A percentile compares a stretch with the other conserved stretches of the same genome.
These are phyloP conservation scores for Drosophila asahinai DNA, from an alignment of 1,140 invertebrate genomes.

Conservation along the genomic window DNA sequence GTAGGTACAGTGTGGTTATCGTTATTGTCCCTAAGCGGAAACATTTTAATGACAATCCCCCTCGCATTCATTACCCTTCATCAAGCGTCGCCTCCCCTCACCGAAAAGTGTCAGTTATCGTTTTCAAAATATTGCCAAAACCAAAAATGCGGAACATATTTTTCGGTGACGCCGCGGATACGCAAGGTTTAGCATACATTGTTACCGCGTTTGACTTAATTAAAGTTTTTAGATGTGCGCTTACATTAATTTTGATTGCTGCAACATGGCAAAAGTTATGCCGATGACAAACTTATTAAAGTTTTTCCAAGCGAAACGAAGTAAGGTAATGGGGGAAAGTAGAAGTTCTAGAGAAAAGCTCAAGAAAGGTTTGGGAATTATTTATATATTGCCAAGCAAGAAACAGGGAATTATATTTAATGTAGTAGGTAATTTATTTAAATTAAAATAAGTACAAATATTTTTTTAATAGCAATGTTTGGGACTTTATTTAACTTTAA, in stretches of 20 bases:
- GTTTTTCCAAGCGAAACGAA: slow-evolving; percentile 10
- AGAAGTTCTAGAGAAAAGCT: background rate
- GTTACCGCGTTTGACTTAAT: slow-evolving; percentile 55
- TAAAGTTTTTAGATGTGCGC: slow-evolving; percentile 61
- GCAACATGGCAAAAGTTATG: slow-evolving; percentile 58
- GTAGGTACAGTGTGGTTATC: slow-evolving; percentile 18
- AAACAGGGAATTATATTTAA: background rate
- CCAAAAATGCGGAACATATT: slow-evolving; percentile 11
- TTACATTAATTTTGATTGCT: slow-evolving; percentile 71
- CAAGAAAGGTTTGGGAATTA: background rate
- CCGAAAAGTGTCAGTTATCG: slow-evolving; percentile 71
- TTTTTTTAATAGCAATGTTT: accelerated
- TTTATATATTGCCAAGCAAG: background rate
- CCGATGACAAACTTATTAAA: slow-evolving; percentile 51
- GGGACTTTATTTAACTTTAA: background rate
- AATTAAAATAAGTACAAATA: no score
- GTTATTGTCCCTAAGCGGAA: slow-evolving; percentile 54
- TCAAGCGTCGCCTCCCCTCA: background rate
- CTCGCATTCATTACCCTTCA: slow-evolving; percentile 7
- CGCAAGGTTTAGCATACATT: slow-evolving; percentile 62
- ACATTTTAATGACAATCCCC: slow-evolving; percentile 75
- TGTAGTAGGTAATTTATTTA: background rate
- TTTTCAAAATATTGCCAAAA: slow-evolving; percentile 74
- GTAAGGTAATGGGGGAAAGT: background rate
- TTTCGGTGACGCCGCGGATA: slow-evolving; percentile 33